Conservation (phyloP, 2,888 invertebrate species). For the Caenorhabditis sp. region DNA sequence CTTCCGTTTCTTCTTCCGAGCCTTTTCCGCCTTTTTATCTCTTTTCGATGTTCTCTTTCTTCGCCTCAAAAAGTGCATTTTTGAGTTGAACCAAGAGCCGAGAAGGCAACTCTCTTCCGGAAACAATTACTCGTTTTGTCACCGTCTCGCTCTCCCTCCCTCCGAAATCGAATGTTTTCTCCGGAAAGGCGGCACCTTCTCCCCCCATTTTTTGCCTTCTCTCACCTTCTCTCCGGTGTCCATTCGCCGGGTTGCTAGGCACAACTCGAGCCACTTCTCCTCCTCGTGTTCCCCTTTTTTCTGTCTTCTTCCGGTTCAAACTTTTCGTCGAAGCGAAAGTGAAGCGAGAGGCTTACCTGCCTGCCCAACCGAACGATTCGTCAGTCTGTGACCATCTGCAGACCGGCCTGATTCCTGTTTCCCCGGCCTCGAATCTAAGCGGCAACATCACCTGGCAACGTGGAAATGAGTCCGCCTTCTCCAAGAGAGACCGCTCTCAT, state of each 20-base stretch:
- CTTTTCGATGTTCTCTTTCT: conserved; percentile 4
- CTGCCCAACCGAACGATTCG: no score
- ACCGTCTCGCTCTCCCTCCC: conserved; percentile 2
- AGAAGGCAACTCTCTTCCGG: conserved; percentile 35
- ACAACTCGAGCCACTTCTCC: not conserved
- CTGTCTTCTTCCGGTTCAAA: not conserved
- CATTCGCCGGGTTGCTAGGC: conserved; percentile 30
- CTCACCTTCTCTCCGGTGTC: conserved; percentile 18
- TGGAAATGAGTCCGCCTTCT: not conserved
- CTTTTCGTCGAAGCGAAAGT: not conserved
- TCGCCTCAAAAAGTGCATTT: not conserved
- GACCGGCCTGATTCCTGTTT: not conserved
- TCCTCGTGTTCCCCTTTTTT: not conserved
- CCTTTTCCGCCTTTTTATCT: not conserved
- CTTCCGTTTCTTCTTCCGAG: not conserved
- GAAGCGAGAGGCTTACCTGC: conserved; percentile 1
- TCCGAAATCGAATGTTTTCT: conserved; percentile 2
- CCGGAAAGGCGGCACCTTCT: conserved; percentile 15
- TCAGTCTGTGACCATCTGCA: not conserved
- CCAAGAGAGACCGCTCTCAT: not conserved
- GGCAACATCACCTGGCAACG: not conserved
- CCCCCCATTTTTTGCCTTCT: not conserved
- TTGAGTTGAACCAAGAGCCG: not conserved
- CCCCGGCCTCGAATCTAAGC: no score
- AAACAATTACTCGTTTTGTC: conserved; percentile 46